Conservation (phyloP, 2,113 vertebrate genomes). For the Gallinago paraguaiae region DNA sequence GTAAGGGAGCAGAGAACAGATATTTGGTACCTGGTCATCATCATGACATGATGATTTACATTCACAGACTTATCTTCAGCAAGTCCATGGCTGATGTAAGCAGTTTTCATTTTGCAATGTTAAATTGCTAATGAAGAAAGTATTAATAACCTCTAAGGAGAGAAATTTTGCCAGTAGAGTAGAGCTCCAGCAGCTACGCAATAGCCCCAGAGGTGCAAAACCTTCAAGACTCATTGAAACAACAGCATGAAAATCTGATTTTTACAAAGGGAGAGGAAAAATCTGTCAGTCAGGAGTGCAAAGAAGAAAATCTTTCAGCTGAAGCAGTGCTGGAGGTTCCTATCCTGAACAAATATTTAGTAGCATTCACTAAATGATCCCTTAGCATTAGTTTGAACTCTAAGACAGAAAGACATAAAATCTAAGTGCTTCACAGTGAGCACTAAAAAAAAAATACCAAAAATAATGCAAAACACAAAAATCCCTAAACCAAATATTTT, state of each 20-base stretch:
- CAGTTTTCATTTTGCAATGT: neutral
- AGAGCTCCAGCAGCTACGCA: neutral
- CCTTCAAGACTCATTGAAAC: neutral
- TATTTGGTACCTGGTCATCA: neutral
- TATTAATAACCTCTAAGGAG: slow-evolving; percentile 15
- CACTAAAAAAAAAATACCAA: neutral
- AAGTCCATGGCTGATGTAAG: neutral
- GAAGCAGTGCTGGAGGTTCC: neutral
- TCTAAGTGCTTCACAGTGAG: neutral
- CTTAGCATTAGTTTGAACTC: neutral
- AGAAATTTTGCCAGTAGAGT: neutral
- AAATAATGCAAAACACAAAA: neutral
- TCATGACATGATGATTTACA: neutral
- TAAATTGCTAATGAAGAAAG: slow-evolving; percentile 25
- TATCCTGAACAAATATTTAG: slow-evolving; percentile 5
- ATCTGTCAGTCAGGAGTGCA: neutral
- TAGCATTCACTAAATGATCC: neutral
- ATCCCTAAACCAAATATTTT: neutral
- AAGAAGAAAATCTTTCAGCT: neutral
- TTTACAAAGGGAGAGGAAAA: neutral
- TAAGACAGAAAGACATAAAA: neutral
- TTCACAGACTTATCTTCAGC: neutral
- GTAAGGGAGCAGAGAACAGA: neutral
- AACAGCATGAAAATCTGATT: neutral
- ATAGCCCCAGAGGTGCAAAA: neutral